Evolutionary conservation across 2,888 invertebrate genomes (phyloP).

Genomic region (Cepaea hortensis): DNA sequence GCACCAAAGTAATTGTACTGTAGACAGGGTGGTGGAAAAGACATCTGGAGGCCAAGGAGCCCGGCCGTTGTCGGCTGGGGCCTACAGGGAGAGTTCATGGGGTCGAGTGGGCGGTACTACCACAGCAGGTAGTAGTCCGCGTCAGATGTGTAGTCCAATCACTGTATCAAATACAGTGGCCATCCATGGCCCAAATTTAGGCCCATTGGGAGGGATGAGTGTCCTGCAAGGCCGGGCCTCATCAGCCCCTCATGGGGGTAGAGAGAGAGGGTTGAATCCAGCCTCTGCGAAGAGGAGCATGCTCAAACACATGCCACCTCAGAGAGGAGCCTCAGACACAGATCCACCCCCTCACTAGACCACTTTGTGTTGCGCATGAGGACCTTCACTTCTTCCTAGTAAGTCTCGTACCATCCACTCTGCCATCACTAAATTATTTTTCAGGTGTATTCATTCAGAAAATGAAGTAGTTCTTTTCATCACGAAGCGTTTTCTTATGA

Average conservation of each 20-base stretch:
- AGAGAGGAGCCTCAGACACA: constrained; percentile 67
- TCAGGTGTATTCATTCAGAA: constrained; percentile 25
- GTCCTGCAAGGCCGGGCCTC: constrained; percentile 47
- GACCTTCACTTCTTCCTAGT: constrained; percentile 37
- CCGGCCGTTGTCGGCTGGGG: constrained; percentile 40
- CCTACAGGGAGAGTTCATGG: constrained; percentile 39
- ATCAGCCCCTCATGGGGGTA: constrained; percentile 38
- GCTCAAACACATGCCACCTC: constrained; percentile 72
- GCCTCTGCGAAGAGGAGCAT: constrained; percentile 70
- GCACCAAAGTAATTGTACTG: constrained; percentile 15
- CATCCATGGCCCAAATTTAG: constrained; percentile 45
- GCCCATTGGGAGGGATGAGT: constrained; percentile 32
- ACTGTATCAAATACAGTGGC: constrained; percentile 49
- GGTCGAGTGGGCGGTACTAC: constrained; percentile 24
- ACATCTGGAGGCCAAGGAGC: constrained; percentile 20
- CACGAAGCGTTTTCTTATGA: not conserved
- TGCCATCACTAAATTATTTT: constrained; percentile 38
- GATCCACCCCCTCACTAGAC: constrained; percentile 71
- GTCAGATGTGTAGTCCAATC: constrained; percentile 45
- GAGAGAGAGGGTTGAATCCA: constrained; percentile 60
- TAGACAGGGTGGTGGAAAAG: constrained; percentile 45
- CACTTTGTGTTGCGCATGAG: constrained; percentile 11
- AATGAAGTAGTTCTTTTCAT: constrained; percentile 5
- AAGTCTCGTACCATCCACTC: constrained; percentile 39
- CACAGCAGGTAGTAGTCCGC: constrained; percentile 37